These are phyloP conservation scores for Ptychobarbus kaznakovi DNA, from an alignment of 2,797 vertebrate species.

Conservation along the genomic window DNA sequence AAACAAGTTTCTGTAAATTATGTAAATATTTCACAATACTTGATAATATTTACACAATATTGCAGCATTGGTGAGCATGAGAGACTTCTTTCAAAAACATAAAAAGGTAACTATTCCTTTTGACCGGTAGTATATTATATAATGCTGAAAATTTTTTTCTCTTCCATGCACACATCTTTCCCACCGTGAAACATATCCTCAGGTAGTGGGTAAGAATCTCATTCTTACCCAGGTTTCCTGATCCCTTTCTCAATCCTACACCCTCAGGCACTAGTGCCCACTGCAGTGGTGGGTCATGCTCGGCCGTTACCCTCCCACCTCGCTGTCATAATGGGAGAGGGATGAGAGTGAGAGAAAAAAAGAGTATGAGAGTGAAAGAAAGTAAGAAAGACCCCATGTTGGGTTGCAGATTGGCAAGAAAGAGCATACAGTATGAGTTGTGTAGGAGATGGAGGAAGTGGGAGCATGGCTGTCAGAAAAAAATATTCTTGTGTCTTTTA, in stretches of 20 bases:
- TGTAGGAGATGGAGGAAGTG: neutral
- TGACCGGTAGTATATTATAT: neutral
- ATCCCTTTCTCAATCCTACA: constrained; percentile 23
- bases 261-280: constrained; percentile 9
- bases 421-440: neutral
- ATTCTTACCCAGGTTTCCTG: neutral
- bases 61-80: neutral
- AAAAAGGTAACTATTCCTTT: neutral
- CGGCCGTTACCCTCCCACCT: constrained; percentile 40
- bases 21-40: neutral
- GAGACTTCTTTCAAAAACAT: neutral
- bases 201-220: constrained; percentile 3
- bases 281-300: constrained; percentile 4
- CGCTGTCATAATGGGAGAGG: constrained; percentile 22
- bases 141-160: neutral
- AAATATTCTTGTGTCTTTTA: constrained; percentile 5
- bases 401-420: neutral
- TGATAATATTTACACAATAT: neutral
- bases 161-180: neutral
- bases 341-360: neutral
- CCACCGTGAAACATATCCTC: neutral
- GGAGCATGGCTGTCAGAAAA: constrained; percentile 31
- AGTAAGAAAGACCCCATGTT: neutral
- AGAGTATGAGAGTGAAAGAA: neutral
- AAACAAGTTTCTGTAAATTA: neutral